Evolutionary conservation across 2,113 vertebrate genomes (phyloP), one percentile per base, ranked within the genome.

Genomic region (Pomatorhinus ruficollis): DNA sequence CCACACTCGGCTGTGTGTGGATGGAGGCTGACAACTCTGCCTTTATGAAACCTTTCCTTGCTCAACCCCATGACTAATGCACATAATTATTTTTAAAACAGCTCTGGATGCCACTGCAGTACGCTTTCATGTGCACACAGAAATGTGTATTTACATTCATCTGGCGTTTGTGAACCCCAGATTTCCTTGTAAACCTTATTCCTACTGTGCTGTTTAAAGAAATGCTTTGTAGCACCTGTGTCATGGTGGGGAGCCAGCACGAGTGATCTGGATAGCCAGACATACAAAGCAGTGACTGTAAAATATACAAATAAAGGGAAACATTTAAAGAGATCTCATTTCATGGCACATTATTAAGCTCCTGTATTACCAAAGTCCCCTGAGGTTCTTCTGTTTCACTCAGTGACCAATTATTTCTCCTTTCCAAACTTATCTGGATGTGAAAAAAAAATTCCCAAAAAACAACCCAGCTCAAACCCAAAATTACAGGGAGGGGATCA

Each of bases 1-100:
- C 80, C 72, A 68, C 80, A 44, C 83, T 90, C 18, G 0, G 2
- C 93, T 89, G 64, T 0, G 1, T 95, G 83, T 84, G 77, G 80
- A 96, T 83, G 91, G 80, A 96, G 92, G 88, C 94, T 96, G 96
- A 96, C 96, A 92, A 45, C 92, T 90, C 92, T 79, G 93, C 76
- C 86, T 96, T 87, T 84, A 76, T 49, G 53, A 92, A 93, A 93
- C 53, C 22, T 16, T 92, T 87, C 88, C 92, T 93, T 83, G 77
- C 93, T 92, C 93, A 95, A 81, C 90, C 83, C 64, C 76, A 33
- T 97, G 96, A 97, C 95, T 97, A 97, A 97, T 92, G 90, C 95
- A 90, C 76, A 57, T 86, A 94, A 96, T 95, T 96, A 96, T 96
- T 96, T 96, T 97, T 96, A 89, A 96, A 96, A 40, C 96, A 61